These are phyloP conservation scores for Eutrigla gurnardus DNA, from an alignment of 2,797 vertebrate species.

Conservation along the genomic window DNA sequence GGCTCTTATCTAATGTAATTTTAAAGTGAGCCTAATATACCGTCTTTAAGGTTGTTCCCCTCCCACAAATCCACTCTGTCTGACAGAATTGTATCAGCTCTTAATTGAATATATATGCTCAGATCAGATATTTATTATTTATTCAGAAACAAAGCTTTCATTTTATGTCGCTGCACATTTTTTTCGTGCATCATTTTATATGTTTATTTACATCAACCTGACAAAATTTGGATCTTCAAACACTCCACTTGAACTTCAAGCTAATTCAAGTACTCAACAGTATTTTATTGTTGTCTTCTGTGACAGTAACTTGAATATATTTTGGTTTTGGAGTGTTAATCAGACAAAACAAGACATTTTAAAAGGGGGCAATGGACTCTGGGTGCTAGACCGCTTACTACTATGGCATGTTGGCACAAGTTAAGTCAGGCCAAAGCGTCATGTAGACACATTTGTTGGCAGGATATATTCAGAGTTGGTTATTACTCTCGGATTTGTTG, in stretches of 20 bases:
- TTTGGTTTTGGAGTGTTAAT: no score
- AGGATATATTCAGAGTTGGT: slow-evolving; percentile 4
- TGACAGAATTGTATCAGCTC: not conserved
- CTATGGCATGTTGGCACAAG: no score
- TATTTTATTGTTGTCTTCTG: not conserved
- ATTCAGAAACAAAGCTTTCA: not conserved
- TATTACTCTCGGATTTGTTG: not conserved
- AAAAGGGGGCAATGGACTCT: not conserved
- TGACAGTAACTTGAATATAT: not conserved
- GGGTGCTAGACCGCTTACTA: not conserved
- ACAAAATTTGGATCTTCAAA: not conserved
- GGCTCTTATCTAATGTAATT: not conserved
- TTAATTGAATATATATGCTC: slow-evolving; percentile 1
- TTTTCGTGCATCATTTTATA: not conserved
- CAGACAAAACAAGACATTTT: not conserved
- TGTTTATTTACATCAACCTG: slow-evolving; percentile 2
- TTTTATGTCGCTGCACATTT: not conserved
- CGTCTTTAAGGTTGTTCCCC: not conserved
- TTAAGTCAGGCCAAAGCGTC: not conserved
- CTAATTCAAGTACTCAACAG: not conserved
- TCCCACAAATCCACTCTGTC: not conserved
- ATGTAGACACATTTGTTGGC: not conserved
- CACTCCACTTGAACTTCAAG: not conserved
- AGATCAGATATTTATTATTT: not conserved
- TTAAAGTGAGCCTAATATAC: not conserved